These are phyloP conservation scores for Arizona elegans DNA, from an alignment of 2,113 vertebrate species.

Conservation along the genomic window DNA sequence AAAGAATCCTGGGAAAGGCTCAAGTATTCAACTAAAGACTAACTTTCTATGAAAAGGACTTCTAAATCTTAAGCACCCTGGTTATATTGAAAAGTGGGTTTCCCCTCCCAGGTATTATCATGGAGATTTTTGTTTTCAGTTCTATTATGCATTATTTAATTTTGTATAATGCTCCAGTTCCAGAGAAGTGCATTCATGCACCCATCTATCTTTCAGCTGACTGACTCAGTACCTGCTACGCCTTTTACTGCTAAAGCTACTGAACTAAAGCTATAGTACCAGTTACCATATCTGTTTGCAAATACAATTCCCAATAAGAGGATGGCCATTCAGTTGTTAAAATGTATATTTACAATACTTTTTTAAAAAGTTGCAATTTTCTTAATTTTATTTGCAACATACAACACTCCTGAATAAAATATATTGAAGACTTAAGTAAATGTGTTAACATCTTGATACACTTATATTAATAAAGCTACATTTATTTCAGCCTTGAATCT, in stretches of 20 bases:
- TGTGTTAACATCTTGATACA: neutral
- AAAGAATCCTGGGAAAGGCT: conserved; percentile 71
- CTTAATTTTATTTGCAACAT: conserved; percentile 38
- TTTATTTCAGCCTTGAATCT: neutral
- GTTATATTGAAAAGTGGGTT: conserved; percentile 29
- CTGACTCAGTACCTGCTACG: neutral
- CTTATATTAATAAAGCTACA: neutral
- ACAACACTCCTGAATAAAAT: conserved; percentile 27
- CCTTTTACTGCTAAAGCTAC: neutral
- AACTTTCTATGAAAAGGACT: conserved; percentile 79
- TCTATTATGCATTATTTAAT: conserved; percentile 26
- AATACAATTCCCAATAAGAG: neutral
- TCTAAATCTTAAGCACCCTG: conserved; percentile 41
- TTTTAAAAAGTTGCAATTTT: conserved; percentile 3
- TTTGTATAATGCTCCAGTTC: neutral
- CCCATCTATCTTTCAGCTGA: neutral
- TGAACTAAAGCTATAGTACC: neutral
- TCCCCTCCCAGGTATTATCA: neutral
- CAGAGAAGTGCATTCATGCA: neutral
- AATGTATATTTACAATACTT: neutral
- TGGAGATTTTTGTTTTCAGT: conserved; percentile 46
- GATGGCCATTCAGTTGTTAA: neutral
- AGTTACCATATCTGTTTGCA: neutral
- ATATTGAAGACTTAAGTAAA: neutral
- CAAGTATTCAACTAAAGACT: conserved; percentile 91